Evolutionary conservation across 2,888 invertebrate species (phyloP), one percentile per base, ranked within the genome.

Genomic region (Morinoia aosen): DNA sequence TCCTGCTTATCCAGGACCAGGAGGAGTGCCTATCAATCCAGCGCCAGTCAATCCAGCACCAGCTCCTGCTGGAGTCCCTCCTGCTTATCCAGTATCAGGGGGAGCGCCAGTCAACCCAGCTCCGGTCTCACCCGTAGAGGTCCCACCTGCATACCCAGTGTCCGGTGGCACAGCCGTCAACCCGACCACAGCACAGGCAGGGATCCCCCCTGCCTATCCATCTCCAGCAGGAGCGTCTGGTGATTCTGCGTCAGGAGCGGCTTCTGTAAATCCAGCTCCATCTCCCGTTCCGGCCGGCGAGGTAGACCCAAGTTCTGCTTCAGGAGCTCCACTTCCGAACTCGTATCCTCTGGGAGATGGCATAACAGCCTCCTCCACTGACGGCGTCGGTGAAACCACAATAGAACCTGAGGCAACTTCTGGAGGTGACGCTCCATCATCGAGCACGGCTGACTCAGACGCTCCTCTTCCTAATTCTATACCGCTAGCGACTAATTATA

Each of bases 111-210:
- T 90, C 40, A 90, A 90, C 19, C 90, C 90, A 40, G 90, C 19
- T 40, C 90, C 90, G 39, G 90, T n/a, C 11, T 39, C 88, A 88
- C 2, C 39, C 33, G 88, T 2, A 2, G 40, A 40, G 10, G 90
- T 90, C 16, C 90, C 90, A 40, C 90, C 90, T 90, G 90, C 90
- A 12, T 90, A 90, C 90, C 90, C 90, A 90, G 90, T 19, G 40
- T 48, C 90, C 1, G 33, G 40, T 40, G 90, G 90, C n/a, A 48
- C 90, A 48, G 40, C 90, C 14, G 90, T 40, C 39, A 14, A 48
- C 40, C 48, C 90, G 16, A 40, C 40, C 90, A 14, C 90, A 25
- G 76, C 33, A 76, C 76, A 2, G 2, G 48, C 48, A 48, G 48
- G 48, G 5, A 48, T 48, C 48, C 48, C 48, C 48, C 48, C 90